Evolutionary conservation across 2,113 vertebrate genomes (phyloP), one percentile per base, ranked within the genome.

Genomic region (Apaloderma vittatum): DNA sequence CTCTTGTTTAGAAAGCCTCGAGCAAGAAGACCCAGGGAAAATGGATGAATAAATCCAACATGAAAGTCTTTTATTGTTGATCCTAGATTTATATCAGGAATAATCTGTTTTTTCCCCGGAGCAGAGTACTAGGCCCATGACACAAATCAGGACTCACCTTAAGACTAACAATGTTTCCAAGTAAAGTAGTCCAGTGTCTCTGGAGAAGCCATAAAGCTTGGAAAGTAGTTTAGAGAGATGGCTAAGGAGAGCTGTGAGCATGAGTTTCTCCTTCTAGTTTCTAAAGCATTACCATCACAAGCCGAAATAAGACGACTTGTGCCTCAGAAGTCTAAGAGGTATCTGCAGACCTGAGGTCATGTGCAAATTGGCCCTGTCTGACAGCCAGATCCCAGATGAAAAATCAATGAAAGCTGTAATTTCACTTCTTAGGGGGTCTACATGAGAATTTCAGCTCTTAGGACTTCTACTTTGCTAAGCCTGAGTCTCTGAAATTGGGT

Each of bases 1-100:
- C 29, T 76, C 68, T 73, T 74, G 36, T 63, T 63, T 54, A 45
- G 34, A 83, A 73, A 85, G 45, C 70, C 61, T 57, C 10, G 2
- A 92, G 72, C 59, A 62, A 86, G 58, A 73, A 0, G 29, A 58
- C 59, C 46, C 81, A 85, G 37, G 46, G 57, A 76, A 89, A 87
- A 96, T 54, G 43, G 36, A 86, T 79, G 65, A 83, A 90, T 84
- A 90, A 83, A 90, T 55, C 49, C 72, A 45, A 74, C 46, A 37
- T 30, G 83, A 88, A 78, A 87, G 66, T 72, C 49, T 91, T 74
- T 75, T 79, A 34, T 46, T 91, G 65, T 57, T 75, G 83, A 72
- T 86, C 45, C 74, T 62, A 65, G 76, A 72, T 91, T 94, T 89
- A 34, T 72, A 89, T 52, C 0, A 0, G 36, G 61, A 95, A 72